These are phyloP conservation scores for Peromyscus aztecus DNA, from an alignment of 2,797 vertebrate genomes.

Conservation along the genomic window DNA sequence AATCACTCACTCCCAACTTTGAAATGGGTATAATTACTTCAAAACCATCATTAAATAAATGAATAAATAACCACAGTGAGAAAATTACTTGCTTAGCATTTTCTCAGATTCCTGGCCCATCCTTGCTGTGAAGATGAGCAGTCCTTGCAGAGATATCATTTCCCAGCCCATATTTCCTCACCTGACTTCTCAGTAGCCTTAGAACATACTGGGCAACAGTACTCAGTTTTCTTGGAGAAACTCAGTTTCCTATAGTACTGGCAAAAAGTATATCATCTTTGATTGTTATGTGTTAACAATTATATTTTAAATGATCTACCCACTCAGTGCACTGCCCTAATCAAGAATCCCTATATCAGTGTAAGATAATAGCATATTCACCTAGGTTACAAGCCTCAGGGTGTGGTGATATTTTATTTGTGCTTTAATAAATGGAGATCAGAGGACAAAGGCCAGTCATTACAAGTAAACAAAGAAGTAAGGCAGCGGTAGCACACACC, in stretches of 20 bases:
- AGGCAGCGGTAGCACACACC: too few species aligned
- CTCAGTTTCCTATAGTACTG: background rate
- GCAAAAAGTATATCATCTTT: background rate
- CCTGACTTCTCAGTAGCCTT: background rate
- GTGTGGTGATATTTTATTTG: too few species aligned
- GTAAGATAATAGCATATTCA: background rate
- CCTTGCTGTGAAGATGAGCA: background rate
- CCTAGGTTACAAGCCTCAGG: background rate
- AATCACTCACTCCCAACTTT: background rate
- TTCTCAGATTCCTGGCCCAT: background rate
- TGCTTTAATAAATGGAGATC: too few species aligned
- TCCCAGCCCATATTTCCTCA: background rate
- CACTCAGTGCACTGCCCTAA: background rate
- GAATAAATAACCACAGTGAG: background rate
- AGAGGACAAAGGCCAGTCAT: too few species aligned
- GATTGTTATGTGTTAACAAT: background rate
- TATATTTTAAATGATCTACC: background rate
- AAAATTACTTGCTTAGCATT: background rate
- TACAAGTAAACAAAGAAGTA: too few species aligned
- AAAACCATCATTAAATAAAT: background rate
- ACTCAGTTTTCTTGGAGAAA: background rate
- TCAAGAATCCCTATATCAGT: background rate
- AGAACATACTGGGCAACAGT: background rate
- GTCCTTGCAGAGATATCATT: background rate
- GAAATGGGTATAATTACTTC: background rate